Percentiles rank a stretch among this genome's conserved stretches.
Evolutionary conservation across 1,140 invertebrate genomes (phyloP).

Genomic region (Aphis craccivora): DNA sequence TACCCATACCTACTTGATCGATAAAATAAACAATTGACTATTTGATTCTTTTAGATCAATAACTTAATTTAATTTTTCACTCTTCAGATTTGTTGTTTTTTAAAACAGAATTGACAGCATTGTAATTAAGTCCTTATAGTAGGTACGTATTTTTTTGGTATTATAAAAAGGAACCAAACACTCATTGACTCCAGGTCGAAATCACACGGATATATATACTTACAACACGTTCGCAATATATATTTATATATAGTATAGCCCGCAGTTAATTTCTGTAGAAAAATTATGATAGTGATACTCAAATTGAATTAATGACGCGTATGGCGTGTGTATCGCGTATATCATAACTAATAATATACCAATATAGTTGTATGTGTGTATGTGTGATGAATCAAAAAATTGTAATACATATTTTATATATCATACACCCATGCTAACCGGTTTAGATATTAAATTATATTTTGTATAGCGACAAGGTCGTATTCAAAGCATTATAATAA

Average conservation of each 20-base stretch:
- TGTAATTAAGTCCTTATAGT: conserved; percentile 31
- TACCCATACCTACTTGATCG: not conserved
- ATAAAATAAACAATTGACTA: conserved; percentile 11
- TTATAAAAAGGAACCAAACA: not conserved
- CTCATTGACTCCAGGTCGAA: not conserved
- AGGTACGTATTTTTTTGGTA: not conserved
- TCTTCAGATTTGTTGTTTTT: not conserved
- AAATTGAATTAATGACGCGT: not conserved
- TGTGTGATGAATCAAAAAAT: not conserved
- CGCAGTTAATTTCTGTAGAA: not conserved
- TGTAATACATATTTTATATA: not conserved
- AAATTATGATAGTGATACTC: conserved; percentile 6
- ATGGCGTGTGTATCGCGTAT: not conserved
- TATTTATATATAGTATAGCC: not conserved
- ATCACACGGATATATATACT: not conserved
- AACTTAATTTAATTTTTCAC: conserved; percentile 22
- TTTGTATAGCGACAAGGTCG: not conserved
- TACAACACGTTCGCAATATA: not conserved
- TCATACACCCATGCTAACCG: not conserved
- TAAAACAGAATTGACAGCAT: conserved; percentile 19
- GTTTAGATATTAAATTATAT: not conserved
- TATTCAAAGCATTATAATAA: not conserved
- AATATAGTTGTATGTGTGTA: not conserved
- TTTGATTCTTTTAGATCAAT: conserved; percentile 9
- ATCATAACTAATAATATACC: conserved; percentile 11